These are phyloP conservation scores for Bothrops jararaca DNA, from an alignment of 2,113 vertebrate species.

Conservation along the genomic window DNA sequence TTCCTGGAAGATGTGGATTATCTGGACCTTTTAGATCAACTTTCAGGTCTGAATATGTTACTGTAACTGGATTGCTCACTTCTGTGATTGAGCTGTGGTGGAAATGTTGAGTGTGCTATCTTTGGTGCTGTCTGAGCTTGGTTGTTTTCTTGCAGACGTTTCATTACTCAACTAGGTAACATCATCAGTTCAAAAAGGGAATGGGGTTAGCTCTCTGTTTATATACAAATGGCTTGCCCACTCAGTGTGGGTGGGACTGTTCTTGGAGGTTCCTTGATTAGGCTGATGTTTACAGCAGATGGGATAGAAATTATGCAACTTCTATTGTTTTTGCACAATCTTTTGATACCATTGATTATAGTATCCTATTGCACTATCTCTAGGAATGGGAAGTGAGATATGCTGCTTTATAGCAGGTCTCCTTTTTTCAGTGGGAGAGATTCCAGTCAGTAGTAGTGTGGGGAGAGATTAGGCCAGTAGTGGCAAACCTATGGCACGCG, in stretches of 20 bases:
- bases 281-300: background rate
- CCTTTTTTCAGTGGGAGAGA: background rate
- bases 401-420: background rate
- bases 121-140: background rate
- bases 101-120: background rate
- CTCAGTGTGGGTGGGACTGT: background rate
- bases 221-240: background rate
- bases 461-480: background rate
- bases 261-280: background rate
- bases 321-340: background rate
- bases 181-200: background rate
- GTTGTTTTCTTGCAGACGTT: background rate
- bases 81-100: background rate
- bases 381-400: background rate
- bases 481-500: no score
- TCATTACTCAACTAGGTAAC: background rate
- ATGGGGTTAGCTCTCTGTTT: background rate
- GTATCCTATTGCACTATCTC: background rate
- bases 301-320: background rate
- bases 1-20: background rate
- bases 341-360: background rate
- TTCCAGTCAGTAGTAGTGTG: background rate
- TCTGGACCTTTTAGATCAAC: background rate
- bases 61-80: background rate
- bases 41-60: background rate